phyloP scores from a whole-genome alignment of 2,113 vertebrate genomes.

The Daphoenositta chrysoptera region DNA sequence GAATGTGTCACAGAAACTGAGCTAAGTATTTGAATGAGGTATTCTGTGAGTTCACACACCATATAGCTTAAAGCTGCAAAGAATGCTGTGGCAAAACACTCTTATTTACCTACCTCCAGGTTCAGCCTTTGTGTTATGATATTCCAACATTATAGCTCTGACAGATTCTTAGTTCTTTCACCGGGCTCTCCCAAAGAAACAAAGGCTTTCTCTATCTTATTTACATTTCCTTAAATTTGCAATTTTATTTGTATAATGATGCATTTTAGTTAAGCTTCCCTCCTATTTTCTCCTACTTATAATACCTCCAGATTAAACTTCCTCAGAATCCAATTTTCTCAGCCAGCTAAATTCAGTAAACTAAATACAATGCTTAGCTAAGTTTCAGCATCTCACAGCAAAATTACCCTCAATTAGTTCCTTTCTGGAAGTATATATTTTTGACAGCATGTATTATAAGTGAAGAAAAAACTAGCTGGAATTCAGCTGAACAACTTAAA shows the following conservation, averaged over 20 bases:
- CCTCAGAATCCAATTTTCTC: neutral
- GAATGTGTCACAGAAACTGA: neutral
- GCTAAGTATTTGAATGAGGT: neutral
- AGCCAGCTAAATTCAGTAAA: constrained; percentile 3
- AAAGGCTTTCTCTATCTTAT: neutral
- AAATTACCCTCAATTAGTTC: constrained; percentile 32
- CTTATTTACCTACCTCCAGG: neutral
- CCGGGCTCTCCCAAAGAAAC: neutral
- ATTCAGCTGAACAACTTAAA: constrained; percentile 6
- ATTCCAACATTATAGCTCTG: neutral
- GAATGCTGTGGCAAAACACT: neutral
- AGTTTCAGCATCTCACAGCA: neutral
- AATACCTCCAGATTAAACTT: neutral
- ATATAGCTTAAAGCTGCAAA: neutral
- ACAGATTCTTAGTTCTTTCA: neutral
- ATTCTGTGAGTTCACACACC: neutral
- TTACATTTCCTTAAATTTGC: neutral
- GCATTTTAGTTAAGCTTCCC: neutral
- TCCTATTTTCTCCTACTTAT: neutral
- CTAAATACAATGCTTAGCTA: neutral
- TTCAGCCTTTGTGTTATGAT: neutral
- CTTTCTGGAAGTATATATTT: neutral
- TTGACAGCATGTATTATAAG: neutral
- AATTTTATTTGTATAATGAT: neutral
- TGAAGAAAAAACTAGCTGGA: neutral